These are phyloP conservation scores for Baryphthengus martii DNA, from an alignment of 2,113 vertebrate species.

Conservation along the genomic window DNA sequence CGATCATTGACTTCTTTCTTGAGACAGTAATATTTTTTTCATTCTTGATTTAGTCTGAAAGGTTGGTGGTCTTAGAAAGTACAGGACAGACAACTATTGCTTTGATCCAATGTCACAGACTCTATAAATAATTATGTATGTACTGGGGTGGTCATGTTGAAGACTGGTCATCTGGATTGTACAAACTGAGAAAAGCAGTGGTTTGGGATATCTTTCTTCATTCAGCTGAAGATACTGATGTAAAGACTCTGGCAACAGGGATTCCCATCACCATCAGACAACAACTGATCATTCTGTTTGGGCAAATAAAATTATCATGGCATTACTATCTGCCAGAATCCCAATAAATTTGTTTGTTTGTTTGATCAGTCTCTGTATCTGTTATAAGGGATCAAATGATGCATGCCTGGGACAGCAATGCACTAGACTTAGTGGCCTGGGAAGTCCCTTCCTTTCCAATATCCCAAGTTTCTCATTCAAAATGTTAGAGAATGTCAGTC, in stretches of 20 bases:
- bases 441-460: background rate
- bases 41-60: background rate
- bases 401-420: background rate
- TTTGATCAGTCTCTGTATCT: background rate
- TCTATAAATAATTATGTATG: background rate
- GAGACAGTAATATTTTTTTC: background rate
- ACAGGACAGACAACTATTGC: background rate
- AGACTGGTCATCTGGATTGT: background rate
- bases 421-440: background rate
- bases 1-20: background rate
- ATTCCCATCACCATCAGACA: background rate
- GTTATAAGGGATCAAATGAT: background rate
- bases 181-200: background rate
- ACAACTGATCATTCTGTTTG: background rate
- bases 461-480: background rate
- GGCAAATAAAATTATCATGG: background rate
- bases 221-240: background rate
- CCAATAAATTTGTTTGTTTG: fast-evolving
- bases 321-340: background rate
- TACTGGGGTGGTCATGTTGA: background rate
- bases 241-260: background rate
- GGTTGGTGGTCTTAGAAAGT: background rate
- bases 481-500: fast-evolving
- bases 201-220: background rate
- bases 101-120: background rate